Conservation (phyloP, 2,888 invertebrate species). For the Mythimna pallens region DNA sequence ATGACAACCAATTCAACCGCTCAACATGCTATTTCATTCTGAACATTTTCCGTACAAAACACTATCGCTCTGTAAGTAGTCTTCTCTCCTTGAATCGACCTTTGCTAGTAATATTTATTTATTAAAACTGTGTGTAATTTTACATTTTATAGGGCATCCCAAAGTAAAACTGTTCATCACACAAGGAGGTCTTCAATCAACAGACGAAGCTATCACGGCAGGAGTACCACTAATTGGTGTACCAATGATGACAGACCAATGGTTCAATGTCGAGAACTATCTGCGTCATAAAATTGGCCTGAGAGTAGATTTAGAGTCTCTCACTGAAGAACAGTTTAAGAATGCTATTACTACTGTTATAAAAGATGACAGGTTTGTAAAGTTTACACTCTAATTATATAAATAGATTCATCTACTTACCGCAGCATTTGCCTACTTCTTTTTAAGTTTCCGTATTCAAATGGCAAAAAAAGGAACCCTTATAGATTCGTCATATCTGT, state of each 20-base stretch:
- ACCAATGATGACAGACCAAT: slow-evolving; percentile 83
- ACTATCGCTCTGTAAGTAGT: too few relatives aligned
- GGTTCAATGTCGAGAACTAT: slow-evolving; percentile 77
- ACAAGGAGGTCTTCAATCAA: slow-evolving; percentile 83
- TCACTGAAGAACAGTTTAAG: slow-evolving; percentile 69
- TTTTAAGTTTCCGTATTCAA: too few relatives aligned
- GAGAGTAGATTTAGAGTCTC: slow-evolving; percentile 68
- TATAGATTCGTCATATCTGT: too few relatives aligned
- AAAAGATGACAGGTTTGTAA: slow-evolving; percentile 65
- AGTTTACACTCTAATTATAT: neutral
- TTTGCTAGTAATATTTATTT: neutral
- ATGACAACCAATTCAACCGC: too few relatives aligned
- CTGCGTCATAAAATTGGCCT: slow-evolving; percentile 73
- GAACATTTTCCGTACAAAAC: too few relatives aligned
- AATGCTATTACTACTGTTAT: slow-evolving; percentile 68
- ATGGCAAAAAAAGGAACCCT: too few relatives aligned
- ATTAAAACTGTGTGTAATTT: neutral
- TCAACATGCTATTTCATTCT: too few relatives aligned
- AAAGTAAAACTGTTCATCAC: slow-evolving; percentile 83
- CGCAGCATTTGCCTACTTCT: too few relatives aligned
- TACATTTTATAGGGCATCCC: slow-evolving; percentile 75
- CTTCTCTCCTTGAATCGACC: too few relatives aligned
- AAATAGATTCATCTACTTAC: too few relatives aligned
- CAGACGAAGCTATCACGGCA: slow-evolving; percentile 49
- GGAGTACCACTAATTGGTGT: slow-evolving; percentile 81